Percentiles rank a stretch among this genome's conserved stretches.
Conservation (phyloP, 1,140 invertebrate genomes). For the Trachymyrmex cornetzi region DNA sequence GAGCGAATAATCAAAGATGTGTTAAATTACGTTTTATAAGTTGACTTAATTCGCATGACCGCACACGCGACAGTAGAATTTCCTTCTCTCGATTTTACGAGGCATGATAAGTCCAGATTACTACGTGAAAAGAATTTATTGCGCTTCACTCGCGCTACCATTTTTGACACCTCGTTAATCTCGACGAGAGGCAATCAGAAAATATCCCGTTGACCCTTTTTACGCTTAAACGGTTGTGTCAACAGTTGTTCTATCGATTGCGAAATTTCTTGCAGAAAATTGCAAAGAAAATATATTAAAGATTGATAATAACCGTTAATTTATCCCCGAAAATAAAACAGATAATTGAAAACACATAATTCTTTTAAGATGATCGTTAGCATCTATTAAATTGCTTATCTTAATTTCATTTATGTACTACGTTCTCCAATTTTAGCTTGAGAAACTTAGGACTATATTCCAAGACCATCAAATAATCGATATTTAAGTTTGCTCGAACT, state of each 20-base stretch:
- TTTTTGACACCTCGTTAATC: slow-evolving; percentile 65
- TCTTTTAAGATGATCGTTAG: too few species aligned
- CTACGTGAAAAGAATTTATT: slow-evolving; percentile 60
- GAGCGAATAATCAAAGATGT: slow-evolving; percentile 50
- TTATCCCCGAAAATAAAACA: not conserved
- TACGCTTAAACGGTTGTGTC: slow-evolving; percentile 16
- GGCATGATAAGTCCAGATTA: slow-evolving; percentile 51
- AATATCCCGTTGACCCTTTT: not conserved
- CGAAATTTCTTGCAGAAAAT: not conserved
- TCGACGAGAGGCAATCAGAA: slow-evolving; percentile 17
- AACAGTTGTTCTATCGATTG: slow-evolving; percentile 9
- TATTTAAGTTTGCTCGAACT: too few species aligned
- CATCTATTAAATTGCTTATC: too few species aligned
- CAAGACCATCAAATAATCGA: too few species aligned
- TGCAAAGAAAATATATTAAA: not conserved
- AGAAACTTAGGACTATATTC: too few species aligned
- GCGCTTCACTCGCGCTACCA: slow-evolving; percentile 32
- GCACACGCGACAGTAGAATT: slow-evolving; percentile 40
- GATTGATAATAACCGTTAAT: not conserved
- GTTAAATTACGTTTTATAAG: slow-evolving; percentile 57
- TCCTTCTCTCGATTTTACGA: slow-evolving; percentile 34
- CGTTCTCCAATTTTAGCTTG: too few species aligned
- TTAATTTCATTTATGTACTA: too few species aligned
- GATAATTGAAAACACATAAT: too few species aligned
- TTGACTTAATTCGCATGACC: slow-evolving; percentile 61